Conservation (phyloP, 2,113 vertebrate species). For the Apteryx mantelli region DNA sequence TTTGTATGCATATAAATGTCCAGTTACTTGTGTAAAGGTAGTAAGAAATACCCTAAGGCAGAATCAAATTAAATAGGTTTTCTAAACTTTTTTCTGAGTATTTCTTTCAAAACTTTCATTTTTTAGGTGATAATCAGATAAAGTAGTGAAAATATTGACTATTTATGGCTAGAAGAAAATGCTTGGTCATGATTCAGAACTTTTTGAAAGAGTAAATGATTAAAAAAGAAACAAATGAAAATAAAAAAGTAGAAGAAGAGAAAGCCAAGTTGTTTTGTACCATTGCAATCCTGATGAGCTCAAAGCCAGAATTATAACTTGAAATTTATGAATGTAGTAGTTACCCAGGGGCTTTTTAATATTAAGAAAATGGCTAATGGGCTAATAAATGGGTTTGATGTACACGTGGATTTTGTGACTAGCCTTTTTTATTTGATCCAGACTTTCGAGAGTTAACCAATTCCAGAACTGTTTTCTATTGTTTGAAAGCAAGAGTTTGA, state of each 20-base stretch:
- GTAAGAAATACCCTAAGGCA: not conserved
- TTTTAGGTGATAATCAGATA: not conserved
- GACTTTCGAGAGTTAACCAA: not conserved
- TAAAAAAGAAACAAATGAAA: not conserved
- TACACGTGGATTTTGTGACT: not conserved
- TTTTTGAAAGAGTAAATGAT: not conserved
- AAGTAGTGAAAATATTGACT: not conserved
- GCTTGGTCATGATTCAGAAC: not conserved
- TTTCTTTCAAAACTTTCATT: constrained; percentile 9
- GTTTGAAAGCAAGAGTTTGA: not conserved
- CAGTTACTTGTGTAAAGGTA: not conserved
- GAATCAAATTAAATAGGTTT: not conserved
- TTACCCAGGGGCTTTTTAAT: not conserved
- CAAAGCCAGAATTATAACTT: not conserved
- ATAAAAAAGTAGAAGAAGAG: not conserved
- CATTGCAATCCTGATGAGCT: not conserved
- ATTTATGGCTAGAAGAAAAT: not conserved
- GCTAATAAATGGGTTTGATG: not conserved
- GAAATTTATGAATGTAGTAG: not conserved
- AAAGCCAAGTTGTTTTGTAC: not conserved
- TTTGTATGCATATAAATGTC: not conserved
- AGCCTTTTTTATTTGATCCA: not conserved
- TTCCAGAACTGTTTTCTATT: not conserved
- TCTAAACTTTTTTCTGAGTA: not conserved
- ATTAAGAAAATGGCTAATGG: not conserved